Conservation (phyloP, 2,797 vertebrate genomes). For the Novumbra hubbsi region DNA sequence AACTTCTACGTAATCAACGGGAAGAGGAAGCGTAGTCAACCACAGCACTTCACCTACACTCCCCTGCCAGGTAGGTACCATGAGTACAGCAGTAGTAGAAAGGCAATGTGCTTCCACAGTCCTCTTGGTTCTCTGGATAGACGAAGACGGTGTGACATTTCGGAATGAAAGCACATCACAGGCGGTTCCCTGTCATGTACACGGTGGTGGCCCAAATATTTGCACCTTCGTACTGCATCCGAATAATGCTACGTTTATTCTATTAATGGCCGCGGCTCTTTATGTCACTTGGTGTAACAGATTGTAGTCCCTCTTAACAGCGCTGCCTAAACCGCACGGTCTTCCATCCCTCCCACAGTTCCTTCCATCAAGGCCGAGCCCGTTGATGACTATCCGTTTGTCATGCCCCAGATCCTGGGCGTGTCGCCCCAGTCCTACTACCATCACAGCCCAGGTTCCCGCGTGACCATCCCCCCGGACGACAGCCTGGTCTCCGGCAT, state of each 20-base stretch:
- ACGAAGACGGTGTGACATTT: not conserved
- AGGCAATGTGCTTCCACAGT: not conserved
- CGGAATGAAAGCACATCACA: not conserved
- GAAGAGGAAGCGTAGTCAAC: slow-evolving; percentile 95
- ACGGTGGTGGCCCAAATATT: too few relatives aligned
- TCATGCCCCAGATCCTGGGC: slow-evolving; percentile 83
- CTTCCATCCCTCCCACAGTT: slow-evolving; percentile 70
- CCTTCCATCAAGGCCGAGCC: slow-evolving; percentile 97
- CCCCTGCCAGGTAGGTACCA: slow-evolving; percentile 74
- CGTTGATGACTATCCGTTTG: slow-evolving; percentile 88
- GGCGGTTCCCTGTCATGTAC: not conserved
- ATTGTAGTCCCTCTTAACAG: not conserved
- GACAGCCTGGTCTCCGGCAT: slow-evolving; percentile 82
- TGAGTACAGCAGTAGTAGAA: not conserved
- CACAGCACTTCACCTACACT: slow-evolving; percentile 92
- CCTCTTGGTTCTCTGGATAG: too few relatives aligned
- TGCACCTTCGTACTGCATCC: too few relatives aligned
- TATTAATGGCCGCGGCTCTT: too few relatives aligned
- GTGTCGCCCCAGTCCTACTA: slow-evolving; percentile 86
- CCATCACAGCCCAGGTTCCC: slow-evolving; percentile 81
- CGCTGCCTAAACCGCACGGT: not conserved
- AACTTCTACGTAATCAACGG: slow-evolving; percentile 97
- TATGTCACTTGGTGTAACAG: not conserved
- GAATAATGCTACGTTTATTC: too few relatives aligned
- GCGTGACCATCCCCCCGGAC: slow-evolving; percentile 79